Evolutionary conservation across 2,888 invertebrate species (phyloP).

Genomic region (Synergus gifuensis): DNA sequence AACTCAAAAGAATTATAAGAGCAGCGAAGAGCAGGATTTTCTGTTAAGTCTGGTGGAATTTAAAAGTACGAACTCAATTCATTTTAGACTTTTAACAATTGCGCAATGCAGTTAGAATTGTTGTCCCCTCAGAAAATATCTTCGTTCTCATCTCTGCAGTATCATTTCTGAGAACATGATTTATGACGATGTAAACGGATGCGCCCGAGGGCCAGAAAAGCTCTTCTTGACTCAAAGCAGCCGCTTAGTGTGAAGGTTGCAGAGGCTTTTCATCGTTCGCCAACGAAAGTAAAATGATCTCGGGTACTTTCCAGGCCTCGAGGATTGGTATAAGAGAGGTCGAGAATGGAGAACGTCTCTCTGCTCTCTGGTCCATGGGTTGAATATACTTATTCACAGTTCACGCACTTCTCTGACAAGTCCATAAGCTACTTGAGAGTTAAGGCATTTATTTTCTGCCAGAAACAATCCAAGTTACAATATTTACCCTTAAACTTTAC

Average conservation of each 20-base stretch:
- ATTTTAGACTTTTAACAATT: background rate
- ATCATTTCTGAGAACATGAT: slow-evolving; percentile 19
- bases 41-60: background rate
- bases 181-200: slow-evolving; percentile 30
- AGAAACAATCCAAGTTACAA: background rate
- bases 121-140: background rate
- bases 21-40: background rate
- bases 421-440: background rate
- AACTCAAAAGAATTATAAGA: background rate
- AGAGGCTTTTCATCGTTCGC: background rate
- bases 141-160: background rate
- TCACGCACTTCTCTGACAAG: background rate
- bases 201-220: slow-evolving; percentile 27
- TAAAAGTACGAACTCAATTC: background rate
- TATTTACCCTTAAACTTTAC: no score
- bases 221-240: slow-evolving; percentile 18
- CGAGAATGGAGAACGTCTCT: background rate
- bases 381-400: background rate
- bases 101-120: slow-evolving; percentile 8
- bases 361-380: background rate
- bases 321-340: background rate
- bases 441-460: background rate
- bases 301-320: slow-evolving; percentile 2
- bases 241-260: slow-evolving; percentile 14
- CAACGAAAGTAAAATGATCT: slow-evolving; percentile 7